phyloP scores from a whole-genome alignment of 2,888 invertebrate species.

The Clepsis dumicolana region DNA sequence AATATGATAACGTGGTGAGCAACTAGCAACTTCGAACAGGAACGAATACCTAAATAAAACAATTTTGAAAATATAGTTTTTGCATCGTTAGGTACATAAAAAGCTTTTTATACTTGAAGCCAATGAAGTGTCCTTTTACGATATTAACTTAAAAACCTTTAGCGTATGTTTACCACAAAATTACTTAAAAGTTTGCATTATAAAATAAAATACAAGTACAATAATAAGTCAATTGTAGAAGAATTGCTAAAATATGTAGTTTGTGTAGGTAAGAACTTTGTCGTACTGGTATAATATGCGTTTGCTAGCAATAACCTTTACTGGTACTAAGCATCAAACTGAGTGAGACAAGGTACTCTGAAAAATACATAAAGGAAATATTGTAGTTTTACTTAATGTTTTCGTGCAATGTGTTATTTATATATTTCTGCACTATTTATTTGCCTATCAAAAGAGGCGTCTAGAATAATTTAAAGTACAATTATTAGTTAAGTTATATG shows the following conservation, averaged over 20 bases:
- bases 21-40: not conserved
- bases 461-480: conserved; percentile 45
- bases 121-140: not conserved
- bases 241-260: not conserved
- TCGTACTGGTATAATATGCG: not conserved
- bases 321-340: no score
- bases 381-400: conserved; percentile 28
- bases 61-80: no score
- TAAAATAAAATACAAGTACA: not conserved
- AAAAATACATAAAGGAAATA: not conserved
- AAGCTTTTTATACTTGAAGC: not conserved
- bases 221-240: not conserved
- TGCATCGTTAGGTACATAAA: not conserved
- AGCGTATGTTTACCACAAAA: not conserved
- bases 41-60: not conserved
- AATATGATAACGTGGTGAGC: not conserved
- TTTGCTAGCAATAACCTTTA: not conserved
- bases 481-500: conserved; percentile 37
- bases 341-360: not conserved
- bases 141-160: not conserved
- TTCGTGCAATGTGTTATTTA: conserved; percentile 44
- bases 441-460: conserved; percentile 9
- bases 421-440: conserved; percentile 43
- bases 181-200: not conserved
- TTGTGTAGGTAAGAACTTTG: not conserved